These are phyloP conservation scores for Pristiophorus japonicus DNA, from an alignment of 2,113 vertebrate genomes.

Conservation along the genomic window DNA sequence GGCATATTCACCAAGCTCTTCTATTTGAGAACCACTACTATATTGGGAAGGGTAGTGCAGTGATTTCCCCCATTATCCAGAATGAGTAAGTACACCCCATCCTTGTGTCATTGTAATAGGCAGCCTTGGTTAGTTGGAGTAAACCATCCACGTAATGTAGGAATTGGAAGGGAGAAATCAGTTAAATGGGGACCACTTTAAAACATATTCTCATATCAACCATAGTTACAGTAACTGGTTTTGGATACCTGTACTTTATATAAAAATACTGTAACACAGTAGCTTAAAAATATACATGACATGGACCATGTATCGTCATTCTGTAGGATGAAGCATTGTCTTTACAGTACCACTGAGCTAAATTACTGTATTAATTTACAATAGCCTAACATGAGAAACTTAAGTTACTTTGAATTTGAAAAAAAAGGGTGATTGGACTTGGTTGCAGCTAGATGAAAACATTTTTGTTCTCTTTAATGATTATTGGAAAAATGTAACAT, in stretches of 20 bases:
- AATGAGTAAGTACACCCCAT: background rate
- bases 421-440: too few relatives aligned
- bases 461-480: too few relatives aligned
- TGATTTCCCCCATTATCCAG: background rate
- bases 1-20: background rate
- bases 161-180: background rate
- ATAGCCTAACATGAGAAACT: too few relatives aligned
- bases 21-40: background rate
- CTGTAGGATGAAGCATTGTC: too few relatives aligned
- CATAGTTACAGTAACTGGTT: background rate
- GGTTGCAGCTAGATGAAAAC: too few relatives aligned
- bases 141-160: background rate
- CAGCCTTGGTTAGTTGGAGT: background rate
- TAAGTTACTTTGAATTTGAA: too few relatives aligned
- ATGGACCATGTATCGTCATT: background rate
- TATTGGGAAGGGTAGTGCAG: background rate
- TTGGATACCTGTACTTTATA: background rate
- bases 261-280: background rate
- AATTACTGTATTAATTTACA: too few relatives aligned
- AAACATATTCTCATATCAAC: background rate
- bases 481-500: background rate
- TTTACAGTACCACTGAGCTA: too few relatives aligned
- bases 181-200: background rate
- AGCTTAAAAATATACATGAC: background rate
- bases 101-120: background rate